A percentile compares a stretch with the other conserved stretches of the same genome.
Evolutionary conservation across 2,888 invertebrate genomes (phyloP).

Genomic region (Omphaloscelis lunosa): DNA sequence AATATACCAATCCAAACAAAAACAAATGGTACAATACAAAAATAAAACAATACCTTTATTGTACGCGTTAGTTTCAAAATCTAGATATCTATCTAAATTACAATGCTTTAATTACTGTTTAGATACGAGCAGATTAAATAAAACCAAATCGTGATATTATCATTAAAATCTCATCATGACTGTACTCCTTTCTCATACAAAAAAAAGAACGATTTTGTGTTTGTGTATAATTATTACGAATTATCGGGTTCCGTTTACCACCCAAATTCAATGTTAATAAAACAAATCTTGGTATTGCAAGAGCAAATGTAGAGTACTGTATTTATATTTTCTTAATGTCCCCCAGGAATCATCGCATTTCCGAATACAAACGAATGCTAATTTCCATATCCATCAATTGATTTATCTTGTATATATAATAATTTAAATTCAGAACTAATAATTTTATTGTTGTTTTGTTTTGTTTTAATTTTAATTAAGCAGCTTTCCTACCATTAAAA

Average conservation of each 20-base stretch:
- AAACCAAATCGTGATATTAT: constrained; percentile 54
- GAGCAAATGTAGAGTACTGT: background rate
- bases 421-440: too few relatives aligned
- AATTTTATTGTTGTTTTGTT: too few relatives aligned
- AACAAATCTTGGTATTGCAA: background rate
- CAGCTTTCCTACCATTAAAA: too few relatives aligned
- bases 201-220: constrained; percentile 47
- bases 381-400: too few relatives aligned
- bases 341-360: too few relatives aligned
- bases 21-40: background rate
- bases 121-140: constrained; percentile 42
- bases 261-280: background rate
- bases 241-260: constrained; percentile 37
- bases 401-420: too few relatives aligned
- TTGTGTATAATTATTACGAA: background rate
- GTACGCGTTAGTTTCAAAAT: constrained; percentile 31
- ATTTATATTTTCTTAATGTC: too few relatives aligned
- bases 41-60: constrained; percentile 21
- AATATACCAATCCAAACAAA: background rate
- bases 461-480: too few relatives aligned
- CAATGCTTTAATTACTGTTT: constrained; percentile 57
- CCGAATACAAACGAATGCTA: too few relatives aligned
- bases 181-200: constrained; percentile 64
- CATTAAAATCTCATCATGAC: constrained; percentile 68
- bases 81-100: constrained; percentile 54